Base-by-base conservation (phyloP, 2,113 vertebrate genomes). In the Gymnarchus niloticus region DNA sequence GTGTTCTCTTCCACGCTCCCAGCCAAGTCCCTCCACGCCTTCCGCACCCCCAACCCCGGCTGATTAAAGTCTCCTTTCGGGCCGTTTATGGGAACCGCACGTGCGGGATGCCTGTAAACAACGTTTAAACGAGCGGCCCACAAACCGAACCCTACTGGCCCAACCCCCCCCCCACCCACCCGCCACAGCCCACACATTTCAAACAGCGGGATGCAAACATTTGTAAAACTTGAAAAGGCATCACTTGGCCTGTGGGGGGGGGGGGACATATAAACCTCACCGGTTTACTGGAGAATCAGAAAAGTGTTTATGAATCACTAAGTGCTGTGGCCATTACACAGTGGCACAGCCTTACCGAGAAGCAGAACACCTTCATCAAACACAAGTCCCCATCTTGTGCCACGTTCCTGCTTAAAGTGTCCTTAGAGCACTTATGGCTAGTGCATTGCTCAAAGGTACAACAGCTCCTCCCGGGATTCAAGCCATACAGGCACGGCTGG, bases 1-100 rank as follows among this genome's bases (percentile, higher is more conserved):
- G 59, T 0, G 56, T 90, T 91, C 91, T 85, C 87, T 84, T 81
- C 85, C 59, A 37, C 78, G 80, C 46, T 28, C 69, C 46, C 12
- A 46, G 59, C 56, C 59, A 54, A 86, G 44, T 33, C 86, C 14
- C 54, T 21, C 28, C n/a, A 25, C 25, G 69, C 54, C 54, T 51
- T 73, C 25, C 49, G 41, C 81, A n/a, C 46, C 28, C 25, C 12
- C 61, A 33, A 57, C 76, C 80, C 48, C 28, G 17, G 61, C 56
- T 51, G 80, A 86, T 83, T 86, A 86, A 83, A 86, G 28, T 48
- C 57, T 52, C 84, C 49, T 76, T 56, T 78, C 28, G 48, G 73
- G 51, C 23, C 25, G 54, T 86, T 86, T 61, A 86, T 65, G 77
- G 77, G 85, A 51, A 52, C 49, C 9, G 85, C 78, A 73, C 81